Evolutionary conservation across 2,888 invertebrate genomes (phyloP).

Genomic region (Acleris emargana): DNA sequence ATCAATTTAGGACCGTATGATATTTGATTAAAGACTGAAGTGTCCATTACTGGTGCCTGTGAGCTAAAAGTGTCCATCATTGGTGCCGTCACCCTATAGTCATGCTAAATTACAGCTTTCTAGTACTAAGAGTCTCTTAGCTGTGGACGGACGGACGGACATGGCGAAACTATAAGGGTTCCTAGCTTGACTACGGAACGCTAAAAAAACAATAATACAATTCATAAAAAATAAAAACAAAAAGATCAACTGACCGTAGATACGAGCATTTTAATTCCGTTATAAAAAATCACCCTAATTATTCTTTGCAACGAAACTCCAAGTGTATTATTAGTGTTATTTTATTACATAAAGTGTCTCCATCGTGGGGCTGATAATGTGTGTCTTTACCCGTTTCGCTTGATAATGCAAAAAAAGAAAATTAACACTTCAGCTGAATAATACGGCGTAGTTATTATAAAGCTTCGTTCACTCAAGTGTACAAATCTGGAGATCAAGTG

Average conservation of each 20-base stretch:
- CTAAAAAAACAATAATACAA: too few species aligned
- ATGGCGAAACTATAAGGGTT: too few species aligned
- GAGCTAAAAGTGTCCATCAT: too few species aligned
- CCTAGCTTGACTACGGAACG: too few species aligned
- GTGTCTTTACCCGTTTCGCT: constrained; percentile 13
- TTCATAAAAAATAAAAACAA: neutral
- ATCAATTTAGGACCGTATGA: too few species aligned
- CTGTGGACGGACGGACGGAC: too few species aligned
- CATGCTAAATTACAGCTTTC: too few species aligned
- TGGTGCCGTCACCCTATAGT: too few species aligned
- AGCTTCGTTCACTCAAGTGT: neutral
- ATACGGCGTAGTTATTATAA: neutral
- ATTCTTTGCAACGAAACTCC: constrained; percentile 3
- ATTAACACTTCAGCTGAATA: constrained; percentile 20
- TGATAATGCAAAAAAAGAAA: constrained; percentile 15
- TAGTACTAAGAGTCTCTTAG: too few species aligned
- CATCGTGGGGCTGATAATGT: constrained; percentile 3
- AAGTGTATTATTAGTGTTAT: constrained; percentile 7
- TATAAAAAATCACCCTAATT: constrained; percentile 3
- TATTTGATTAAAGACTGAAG: too few species aligned
- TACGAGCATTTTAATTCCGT: neutral
- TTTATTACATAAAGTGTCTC: constrained; percentile 20
- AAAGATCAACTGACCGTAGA: neutral
- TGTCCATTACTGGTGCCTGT: too few species aligned
- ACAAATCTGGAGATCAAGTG: too few species aligned